Evolutionary conservation across 2,797 vertebrate genomes (phyloP).

Genomic region (Platyrinchus mystaceus): DNA sequence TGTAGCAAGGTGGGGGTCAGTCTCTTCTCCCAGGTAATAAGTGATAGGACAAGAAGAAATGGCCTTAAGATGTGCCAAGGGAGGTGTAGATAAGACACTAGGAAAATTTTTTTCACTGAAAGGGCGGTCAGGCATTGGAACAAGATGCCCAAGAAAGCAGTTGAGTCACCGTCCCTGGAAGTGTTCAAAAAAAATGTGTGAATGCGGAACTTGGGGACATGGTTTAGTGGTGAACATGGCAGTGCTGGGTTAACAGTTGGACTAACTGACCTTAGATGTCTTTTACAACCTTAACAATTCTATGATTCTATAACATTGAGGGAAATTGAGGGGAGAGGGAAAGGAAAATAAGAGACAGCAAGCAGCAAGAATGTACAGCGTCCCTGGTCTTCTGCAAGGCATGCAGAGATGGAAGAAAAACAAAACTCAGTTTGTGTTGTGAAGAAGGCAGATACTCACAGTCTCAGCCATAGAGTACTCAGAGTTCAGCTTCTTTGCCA

Average conservation of each 20-base stretch:
- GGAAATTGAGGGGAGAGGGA: background rate
- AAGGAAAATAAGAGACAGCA: background rate
- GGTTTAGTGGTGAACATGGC: background rate
- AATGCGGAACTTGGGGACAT: background rate
- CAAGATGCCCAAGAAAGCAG: background rate
- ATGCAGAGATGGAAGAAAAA: background rate
- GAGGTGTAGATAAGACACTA: background rate
- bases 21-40: background rate
- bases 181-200: background rate
- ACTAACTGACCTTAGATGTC: background rate
- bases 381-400: background rate
- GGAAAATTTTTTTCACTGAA: background rate
- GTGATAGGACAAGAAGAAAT: background rate
- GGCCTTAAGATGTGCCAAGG: background rate
- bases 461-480: constrained; percentile 98
- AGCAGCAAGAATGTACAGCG: background rate
- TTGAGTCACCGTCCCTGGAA: background rate
- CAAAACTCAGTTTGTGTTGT: background rate
- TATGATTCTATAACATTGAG: background rate
- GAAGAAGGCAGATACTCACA: constrained; percentile 75
- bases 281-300: background rate
- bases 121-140: background rate
- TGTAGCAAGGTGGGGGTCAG: fast-evolving
- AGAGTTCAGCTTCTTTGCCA: constrained; percentile 95
- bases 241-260: background rate